Conservation (phyloP, 2,888 invertebrate genomes). For the Ichneumoninae sp. region DNA sequence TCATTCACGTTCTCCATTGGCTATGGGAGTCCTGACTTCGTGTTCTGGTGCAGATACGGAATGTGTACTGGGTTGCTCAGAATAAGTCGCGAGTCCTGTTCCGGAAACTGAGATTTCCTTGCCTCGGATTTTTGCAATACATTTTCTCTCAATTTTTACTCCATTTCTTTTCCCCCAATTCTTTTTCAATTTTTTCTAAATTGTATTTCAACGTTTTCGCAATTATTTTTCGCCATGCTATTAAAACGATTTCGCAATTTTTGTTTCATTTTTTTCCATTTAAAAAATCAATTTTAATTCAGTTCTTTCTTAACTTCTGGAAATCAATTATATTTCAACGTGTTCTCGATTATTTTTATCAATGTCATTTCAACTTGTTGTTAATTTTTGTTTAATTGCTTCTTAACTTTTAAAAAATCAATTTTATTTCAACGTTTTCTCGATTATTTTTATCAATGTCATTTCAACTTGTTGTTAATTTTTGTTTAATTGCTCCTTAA, state of each 20-base stretch:
- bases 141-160: background rate
- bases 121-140: background rate
- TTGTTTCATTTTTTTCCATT: too few relatives aligned
- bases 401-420: too few relatives aligned
- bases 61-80: background rate
- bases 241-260: too few relatives aligned
- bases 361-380: background rate
- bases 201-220: too few relatives aligned
- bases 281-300: too few relatives aligned
- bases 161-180: background rate
- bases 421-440: background rate
- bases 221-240: too few relatives aligned
- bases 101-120: background rate
- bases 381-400: background rate
- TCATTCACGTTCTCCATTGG: constrained; percentile 56
- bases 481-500: too few relatives aligned
- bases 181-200: background rate
- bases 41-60: background rate
- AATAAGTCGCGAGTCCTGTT: background rate
- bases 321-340: too few relatives aligned
- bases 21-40: constrained; percentile 8
- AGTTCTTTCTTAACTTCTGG: too few relatives aligned
- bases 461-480: too few relatives aligned
- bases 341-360: too few relatives aligned
- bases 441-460: too few relatives aligned